Conservation (phyloP, 2,797 vertebrate genomes). For the Eleutherodactylus coqui region DNA sequence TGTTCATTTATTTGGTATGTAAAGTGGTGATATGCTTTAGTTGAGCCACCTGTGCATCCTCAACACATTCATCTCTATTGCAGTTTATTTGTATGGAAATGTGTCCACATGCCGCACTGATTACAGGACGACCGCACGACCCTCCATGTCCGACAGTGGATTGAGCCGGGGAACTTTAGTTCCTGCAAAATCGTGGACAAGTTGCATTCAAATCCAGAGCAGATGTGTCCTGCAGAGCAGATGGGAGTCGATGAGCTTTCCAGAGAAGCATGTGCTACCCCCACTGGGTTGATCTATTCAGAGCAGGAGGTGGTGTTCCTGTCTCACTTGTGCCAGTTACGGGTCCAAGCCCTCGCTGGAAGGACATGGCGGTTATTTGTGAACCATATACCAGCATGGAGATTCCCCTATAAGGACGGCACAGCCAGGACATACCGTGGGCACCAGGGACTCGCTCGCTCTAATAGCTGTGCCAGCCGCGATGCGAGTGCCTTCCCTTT, state of each 20-base stretch:
- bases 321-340: neutral
- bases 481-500: slow-evolving; percentile 75
- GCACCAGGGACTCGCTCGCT: slow-evolving; percentile 67
- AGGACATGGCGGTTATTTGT: neutral
- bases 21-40: too few relatives aligned
- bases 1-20: too few relatives aligned
- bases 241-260: slow-evolving; percentile 53
- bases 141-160: neutral
- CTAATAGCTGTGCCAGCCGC: slow-evolving; percentile 72
- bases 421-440: neutral
- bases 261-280: slow-evolving; percentile 65
- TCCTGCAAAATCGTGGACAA: slow-evolving; percentile 1
- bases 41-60: neutral
- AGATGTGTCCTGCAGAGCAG: neutral
- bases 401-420: slow-evolving; percentile 53
- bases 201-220: neutral
- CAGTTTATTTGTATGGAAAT: slow-evolving; percentile 98
- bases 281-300: slow-evolving; percentile 13
- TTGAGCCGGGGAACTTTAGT: neutral
- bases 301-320: neutral
- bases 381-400: slow-evolving; percentile 57
- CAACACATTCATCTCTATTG: slow-evolving; percentile 13
- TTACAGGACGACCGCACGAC: slow-evolving; percentile 8
- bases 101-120: slow-evolving; percentile 91
- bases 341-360: neutral